Evolutionary conservation across 2,888 invertebrate genomes (phyloP).

Genomic region (Diplolepis rosae): DNA sequence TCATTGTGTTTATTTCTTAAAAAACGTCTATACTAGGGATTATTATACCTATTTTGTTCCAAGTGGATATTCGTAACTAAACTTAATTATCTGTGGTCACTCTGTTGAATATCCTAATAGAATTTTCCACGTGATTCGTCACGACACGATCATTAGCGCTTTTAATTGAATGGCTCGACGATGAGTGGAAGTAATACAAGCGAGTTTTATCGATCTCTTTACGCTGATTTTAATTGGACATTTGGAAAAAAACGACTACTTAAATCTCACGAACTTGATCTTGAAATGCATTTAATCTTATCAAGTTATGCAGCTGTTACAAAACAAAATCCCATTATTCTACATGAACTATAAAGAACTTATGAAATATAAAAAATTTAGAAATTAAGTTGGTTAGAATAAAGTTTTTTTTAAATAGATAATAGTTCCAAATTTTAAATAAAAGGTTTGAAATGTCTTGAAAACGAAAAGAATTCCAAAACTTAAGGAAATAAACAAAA

Average conservation of each 20-base stretch:
- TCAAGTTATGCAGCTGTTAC: too few species aligned
- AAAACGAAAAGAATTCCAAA: too few species aligned
- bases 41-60: not conserved
- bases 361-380: too few species aligned
- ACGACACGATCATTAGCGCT: slow-evolving; percentile 56
- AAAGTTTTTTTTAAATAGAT: not conserved
- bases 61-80: not conserved
- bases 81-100: not conserved
- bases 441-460: too few species aligned
- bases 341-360: too few species aligned
- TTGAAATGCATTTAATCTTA: not conserved
- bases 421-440: too few species aligned
- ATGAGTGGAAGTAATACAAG: slow-evolving; percentile 55
- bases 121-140: slow-evolving; percentile 56
- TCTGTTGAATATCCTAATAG: slow-evolving; percentile 50
- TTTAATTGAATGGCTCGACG: slow-evolving; percentile 61
- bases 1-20: too few species aligned
- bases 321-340: too few species aligned
- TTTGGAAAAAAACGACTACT: not conserved
- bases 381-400: not conserved
- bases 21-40: too few species aligned
- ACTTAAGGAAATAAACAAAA: too few species aligned
- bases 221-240: slow-evolving; percentile 26
- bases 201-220: slow-evolving; percentile 48
- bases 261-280: slow-evolving; percentile 6